phyloP scores from a whole-genome alignment of 2,797 vertebrate species.

The Anabacerthia variegaticeps region DNA sequence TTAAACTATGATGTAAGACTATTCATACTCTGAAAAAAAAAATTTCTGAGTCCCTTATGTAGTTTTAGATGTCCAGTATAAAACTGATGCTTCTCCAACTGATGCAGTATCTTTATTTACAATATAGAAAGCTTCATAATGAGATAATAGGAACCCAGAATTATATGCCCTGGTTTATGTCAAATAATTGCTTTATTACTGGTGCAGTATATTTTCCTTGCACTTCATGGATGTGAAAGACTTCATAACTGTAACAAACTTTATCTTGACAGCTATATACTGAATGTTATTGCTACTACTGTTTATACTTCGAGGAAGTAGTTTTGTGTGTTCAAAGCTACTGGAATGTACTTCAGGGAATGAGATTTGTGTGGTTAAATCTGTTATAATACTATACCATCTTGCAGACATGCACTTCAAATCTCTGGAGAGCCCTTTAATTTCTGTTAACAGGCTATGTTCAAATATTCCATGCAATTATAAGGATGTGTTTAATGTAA shows the following conservation, averaged over 20 bases:
- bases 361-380: neutral
- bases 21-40: neutral
- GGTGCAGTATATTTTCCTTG: neutral
- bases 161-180: neutral
- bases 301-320: neutral
- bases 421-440: neutral
- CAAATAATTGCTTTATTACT: constrained; percentile 27
- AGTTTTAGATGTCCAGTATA: neutral
- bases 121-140: neutral
- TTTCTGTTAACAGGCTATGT: neutral
- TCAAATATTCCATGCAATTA: neutral
- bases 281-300: neutral
- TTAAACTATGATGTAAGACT: neutral
- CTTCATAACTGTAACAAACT: neutral
- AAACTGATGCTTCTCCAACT: neutral
- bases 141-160: neutral
- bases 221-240: neutral
- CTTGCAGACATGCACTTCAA: neutral
- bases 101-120: neutral
- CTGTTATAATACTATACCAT: neutral
- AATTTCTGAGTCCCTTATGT: neutral
- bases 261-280: neutral
- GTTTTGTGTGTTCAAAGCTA: neutral
- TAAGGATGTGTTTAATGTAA: neutral
- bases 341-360: neutral